Evolutionary conservation across 2,797 vertebrate genomes (phyloP).

Genomic region (Malurus leucopterus): DNA sequence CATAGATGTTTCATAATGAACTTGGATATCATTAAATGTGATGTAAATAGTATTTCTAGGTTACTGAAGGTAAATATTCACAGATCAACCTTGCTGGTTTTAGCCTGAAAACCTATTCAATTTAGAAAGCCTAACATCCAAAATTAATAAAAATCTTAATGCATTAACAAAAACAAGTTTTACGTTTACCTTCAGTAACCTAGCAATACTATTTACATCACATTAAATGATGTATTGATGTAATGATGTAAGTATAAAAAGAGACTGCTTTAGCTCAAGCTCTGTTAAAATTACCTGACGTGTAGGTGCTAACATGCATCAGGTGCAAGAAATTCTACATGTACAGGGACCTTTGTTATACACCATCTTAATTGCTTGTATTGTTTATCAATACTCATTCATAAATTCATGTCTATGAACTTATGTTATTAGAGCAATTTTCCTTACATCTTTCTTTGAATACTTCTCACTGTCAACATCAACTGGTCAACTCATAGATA

Average conservation of each 20-base stretch:
- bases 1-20: conserved; percentile 27
- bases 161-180: not conserved
- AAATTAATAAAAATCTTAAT: not conserved
- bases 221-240: too few relatives aligned
- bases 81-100: not conserved
- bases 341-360: not conserved
- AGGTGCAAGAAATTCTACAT: not conserved
- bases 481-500: not conserved
- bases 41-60: not conserved
- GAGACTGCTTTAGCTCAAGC: not conserved
- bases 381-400: not conserved
- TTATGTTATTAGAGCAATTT: not conserved
- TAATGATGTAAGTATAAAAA: not conserved
- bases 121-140: not conserved
- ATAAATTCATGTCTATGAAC: not conserved
- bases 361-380: not conserved
- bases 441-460: not conserved
- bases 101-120: not conserved
- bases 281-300: not conserved
- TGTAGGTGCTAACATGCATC: not conserved
- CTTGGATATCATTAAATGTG: not conserved
- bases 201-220: too few relatives aligned
- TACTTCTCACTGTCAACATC: not conserved
- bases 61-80: conserved; percentile 11
- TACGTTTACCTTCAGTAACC: not conserved